Evolutionary conservation across 1,140 invertebrate genomes (phyloP), one percentile per base, ranked within the genome.

Genomic region (Daktulosphaira vitifoliae): DNA sequence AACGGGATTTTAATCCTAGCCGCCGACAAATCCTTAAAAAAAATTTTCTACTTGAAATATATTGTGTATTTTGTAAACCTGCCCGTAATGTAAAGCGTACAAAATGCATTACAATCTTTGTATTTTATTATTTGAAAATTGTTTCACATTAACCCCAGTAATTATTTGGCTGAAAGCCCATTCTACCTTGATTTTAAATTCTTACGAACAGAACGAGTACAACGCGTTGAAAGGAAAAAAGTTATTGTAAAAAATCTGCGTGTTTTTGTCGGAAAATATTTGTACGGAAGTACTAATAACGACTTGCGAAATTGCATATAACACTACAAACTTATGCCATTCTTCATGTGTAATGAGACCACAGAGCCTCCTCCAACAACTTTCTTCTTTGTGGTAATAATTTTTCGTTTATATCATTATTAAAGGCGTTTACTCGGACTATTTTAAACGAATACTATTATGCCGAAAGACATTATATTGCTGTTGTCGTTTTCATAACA

Each of bases 381-480:
- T 11, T 33, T 11, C 29, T 33, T 11, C 29, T 33, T 33, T 6
- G 29, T 33, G 5, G 29, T 33, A 33, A 33, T 33, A 33, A 33
- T 33, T 6, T 33, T 6, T 33, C 11, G 5, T 46, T 15, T 59
- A 44, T 33, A 26, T 20, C 4, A 39, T 59, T 46, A 59, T 46
- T 25, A 59, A 59, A 59, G n/a, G 25, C 54, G 25, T 62, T 62
- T 62, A 20, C 25, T 8, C 39, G 29, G 42, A 39, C 39, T 62
- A 62, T 62, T 62, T 62, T 20, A n/a, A 20, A 48, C 15, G 42
- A 22, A 62, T 48, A 46, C 42, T n/a, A n/a, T n/a, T n/a, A n/a
- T n/a, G n/a, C n/a, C n/a, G 26, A 59, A 15, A 59, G 22, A 46
- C 3, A 59, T 33, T 33, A 59, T 20, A 46, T 11, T 20, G 16